These are phyloP conservation scores for Dione vanillae DNA, from an alignment of 2,888 invertebrate species.

Conservation along the genomic window DNA sequence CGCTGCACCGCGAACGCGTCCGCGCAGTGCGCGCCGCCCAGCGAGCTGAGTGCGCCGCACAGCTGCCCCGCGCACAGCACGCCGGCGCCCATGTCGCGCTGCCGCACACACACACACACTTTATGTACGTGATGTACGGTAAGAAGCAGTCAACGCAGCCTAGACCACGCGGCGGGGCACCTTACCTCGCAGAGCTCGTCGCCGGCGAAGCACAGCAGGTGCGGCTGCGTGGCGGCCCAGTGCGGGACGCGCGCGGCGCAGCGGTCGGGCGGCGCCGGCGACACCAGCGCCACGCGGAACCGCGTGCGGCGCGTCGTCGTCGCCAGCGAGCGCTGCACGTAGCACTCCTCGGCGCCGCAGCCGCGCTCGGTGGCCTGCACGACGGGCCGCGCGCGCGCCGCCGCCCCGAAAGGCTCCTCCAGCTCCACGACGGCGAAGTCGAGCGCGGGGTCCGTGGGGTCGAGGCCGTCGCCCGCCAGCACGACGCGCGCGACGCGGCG, in stretches of 20 bases:
- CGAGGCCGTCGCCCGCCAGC: constrained; percentile 47
- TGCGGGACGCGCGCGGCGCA: constrained; percentile 55
- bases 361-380: constrained; percentile 58
- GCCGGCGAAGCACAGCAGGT: constrained; percentile 62
- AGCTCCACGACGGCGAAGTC: constrained; percentile 68
- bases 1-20: constrained; percentile 60
- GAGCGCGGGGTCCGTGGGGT: constrained; percentile 47
- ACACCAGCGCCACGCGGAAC: constrained; percentile 50
- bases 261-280: constrained; percentile 37
- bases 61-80: constrained; percentile 71
- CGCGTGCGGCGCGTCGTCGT: constrained; percentile 41
- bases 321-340: constrained; percentile 56
- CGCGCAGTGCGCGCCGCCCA: constrained; percentile 54
- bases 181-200: constrained; percentile 61
- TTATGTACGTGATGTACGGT: neutral
- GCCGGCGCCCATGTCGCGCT: constrained; percentile 69
- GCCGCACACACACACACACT: constrained; percentile 15
- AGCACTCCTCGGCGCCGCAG: constrained; percentile 54
- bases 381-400: constrained; percentile 59
- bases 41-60: constrained; percentile 65
- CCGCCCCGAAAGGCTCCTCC: constrained; percentile 60
- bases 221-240: constrained; percentile 56
- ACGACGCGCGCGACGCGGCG: constrained; percentile 50
- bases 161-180: too few species aligned
- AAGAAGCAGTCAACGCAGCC: neutral